Base-by-base conservation (phyloP, 1,140 invertebrate species). In the Hestina assimilis region DNA sequence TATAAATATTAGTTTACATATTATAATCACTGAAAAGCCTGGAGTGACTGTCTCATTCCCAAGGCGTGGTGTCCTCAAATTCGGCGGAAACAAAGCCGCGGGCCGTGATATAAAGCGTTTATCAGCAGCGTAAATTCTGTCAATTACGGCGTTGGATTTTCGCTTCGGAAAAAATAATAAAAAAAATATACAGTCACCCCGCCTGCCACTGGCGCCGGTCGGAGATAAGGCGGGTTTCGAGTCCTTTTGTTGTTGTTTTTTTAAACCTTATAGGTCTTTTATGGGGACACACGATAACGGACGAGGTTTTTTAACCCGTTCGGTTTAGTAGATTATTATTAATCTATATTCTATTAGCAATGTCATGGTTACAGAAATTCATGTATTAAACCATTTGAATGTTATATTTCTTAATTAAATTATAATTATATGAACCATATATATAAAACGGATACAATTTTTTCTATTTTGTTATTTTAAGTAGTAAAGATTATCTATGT, bases 71-170 rank as follows among this genome's bases (percentile, higher is more conserved):
- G n/a, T n/a, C n/a, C n/a, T 38, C 19, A 38, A 38, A 38, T 38
- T 38, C 33, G 19, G 33, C 3, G 19, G 14, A 38, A 17, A 38
- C 33, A 38, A 38, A 17, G 33, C 33, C 33, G 33, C 33, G 33
- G 15, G 33, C 31, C 24, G 8, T 38, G 33, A 19, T 38, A 38
- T 38, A 38, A 70, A 75, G 64, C 62, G 63, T 69, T 75, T 80
- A 80, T 81, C 78, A 63, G 57, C 65, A 59, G 68, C 75, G 78
- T 81, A 81, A 81, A 78, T 81, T 81, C 72, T 73, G 71, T 78
- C 78, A 81, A 81, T 81, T 81, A 81, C 73, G 59, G 68, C 50
- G 47, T 48, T 59, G 69, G 63, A 71, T 77, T 79, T 79, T 77
- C 62, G 68, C 66, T 66, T 69, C 43, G 59, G 59, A 45, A 65